A percentile compares a stretch with the other conserved stretches of the same genome.
phyloP scores from a whole-genome alignment of 1,140 invertebrate genomes.

The Ctenoplectra terminalis region DNA sequence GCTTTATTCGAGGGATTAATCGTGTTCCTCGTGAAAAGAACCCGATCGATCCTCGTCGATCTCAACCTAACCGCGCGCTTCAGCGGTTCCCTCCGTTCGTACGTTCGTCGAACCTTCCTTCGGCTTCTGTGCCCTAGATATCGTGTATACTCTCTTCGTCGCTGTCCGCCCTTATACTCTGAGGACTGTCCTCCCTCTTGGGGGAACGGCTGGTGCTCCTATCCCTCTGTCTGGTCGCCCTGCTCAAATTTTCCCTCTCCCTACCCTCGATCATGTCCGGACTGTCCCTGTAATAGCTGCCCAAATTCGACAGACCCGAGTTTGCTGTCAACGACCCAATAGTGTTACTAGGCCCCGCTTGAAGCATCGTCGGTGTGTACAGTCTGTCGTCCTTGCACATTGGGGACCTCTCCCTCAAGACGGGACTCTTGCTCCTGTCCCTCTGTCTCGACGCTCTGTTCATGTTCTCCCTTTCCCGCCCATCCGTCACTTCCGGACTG shows the following conservation, averaged over 20 bases:
- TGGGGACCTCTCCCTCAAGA: conserved; percentile 50
- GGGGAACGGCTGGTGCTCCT: conserved; percentile 77
- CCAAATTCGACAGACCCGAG: conserved; percentile 63
- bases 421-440: conserved; percentile 81
- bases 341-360: conserved; percentile 85
- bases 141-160: conserved; percentile 85
- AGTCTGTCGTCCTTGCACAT: conserved; percentile 74
- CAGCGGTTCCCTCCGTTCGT: background rate
- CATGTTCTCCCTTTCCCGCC: conserved; percentile 79
- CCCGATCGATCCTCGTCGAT: conserved; percentile 9
- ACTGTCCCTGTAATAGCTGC: conserved; percentile 77
- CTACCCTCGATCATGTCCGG: conserved; percentile 76
- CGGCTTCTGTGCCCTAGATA: conserved; percentile 70
- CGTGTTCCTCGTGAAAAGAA: background rate
- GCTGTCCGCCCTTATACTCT: conserved; percentile 82
- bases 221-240: conserved; percentile 69
- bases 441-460: conserved; percentile 70
- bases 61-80: background rate
- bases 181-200: conserved; percentile 66
- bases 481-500: conserved; percentile 74
- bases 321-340: conserved; percentile 78
- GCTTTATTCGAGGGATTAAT: background rate
- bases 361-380: conserved; percentile 85
- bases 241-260: conserved; percentile 76
- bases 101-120: background rate